A percentile compares a stretch with the other conserved stretches of the same genome.
phyloP scores from a whole-genome alignment of 2,797 vertebrate genomes.

The Lacerta viridis region DNA sequence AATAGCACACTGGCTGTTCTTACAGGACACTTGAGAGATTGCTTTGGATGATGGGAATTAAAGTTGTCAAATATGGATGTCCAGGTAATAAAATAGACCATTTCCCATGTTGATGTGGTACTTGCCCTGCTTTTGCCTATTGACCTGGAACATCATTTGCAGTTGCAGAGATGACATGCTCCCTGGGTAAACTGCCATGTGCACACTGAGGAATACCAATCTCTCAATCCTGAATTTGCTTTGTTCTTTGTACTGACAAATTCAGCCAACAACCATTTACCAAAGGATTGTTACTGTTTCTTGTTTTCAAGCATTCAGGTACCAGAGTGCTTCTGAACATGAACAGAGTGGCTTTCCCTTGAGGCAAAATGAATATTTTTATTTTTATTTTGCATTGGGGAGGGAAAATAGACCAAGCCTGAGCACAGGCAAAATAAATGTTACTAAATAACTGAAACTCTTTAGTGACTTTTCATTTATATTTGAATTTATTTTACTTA shows the following conservation, averaged over 20 bases:
- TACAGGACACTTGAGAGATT: not conserved
- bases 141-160: slow-evolving; percentile 37
- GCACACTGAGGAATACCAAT: not conserved
- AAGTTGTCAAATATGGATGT: slow-evolving; percentile 45
- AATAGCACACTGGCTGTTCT: slow-evolving; percentile 30
- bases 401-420: not conserved
- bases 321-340: not conserved
- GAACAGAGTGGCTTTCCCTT: not conserved
- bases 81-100: slow-evolving; percentile 39
- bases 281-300: not conserved
- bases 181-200: not conserved
- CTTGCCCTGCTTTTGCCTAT: slow-evolving; percentile 22
- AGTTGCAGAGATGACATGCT: not conserved
- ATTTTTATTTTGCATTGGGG: not conserved
- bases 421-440: not conserved
- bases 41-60: slow-evolving; percentile 28
- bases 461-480: too few species aligned
- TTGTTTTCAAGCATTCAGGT: not conserved
- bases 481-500: too few species aligned
- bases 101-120: slow-evolving; percentile 26
- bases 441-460: not conserved
- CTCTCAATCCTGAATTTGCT: rapidly evolving
- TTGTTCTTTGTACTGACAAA: not conserved
- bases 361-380: not conserved
- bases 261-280: rapidly evolving